Conservation (phyloP, 2,113 vertebrate species). For the Monopterus albus region DNA sequence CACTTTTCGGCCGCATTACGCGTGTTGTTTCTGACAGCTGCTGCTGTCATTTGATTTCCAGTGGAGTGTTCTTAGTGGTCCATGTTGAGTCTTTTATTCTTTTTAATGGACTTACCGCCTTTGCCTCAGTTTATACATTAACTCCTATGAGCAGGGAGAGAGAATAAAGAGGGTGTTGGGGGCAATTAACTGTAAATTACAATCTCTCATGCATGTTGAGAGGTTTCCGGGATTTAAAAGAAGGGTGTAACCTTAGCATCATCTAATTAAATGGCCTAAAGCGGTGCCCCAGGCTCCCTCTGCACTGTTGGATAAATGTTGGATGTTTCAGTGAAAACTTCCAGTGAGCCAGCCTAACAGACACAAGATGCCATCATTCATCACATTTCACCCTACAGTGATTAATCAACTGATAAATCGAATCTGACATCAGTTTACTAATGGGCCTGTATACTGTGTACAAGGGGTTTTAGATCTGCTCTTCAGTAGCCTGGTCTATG, state of each 20-base stretch:
- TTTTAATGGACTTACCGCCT: conserved; percentile 30
- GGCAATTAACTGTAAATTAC: conserved; percentile 14
- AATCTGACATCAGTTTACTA: conserved; percentile 53
- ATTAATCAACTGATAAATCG: conserved; percentile 59
- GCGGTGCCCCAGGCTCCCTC: neutral
- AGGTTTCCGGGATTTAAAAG: conserved; percentile 1
- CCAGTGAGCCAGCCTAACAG: neutral
- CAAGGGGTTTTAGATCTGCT: conserved; percentile 39
- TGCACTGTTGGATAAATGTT: conserved; percentile 25
- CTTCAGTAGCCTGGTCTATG: conserved; percentile 18
- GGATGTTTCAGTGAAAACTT: conserved; percentile 27
- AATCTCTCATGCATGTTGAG: conserved; percentile 9
- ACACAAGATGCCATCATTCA: conserved; percentile 43
- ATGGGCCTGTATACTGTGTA: conserved; percentile 14
- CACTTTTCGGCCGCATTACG: too few species aligned
- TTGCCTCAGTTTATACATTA: neutral
- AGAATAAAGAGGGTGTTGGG: neutral
- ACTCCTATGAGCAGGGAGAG: conserved; percentile 12
- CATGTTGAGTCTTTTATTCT: conserved; percentile 39
- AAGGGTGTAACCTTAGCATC: neutral
- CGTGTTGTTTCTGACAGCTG: too few species aligned
- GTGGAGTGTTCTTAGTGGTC: conserved; percentile 22
- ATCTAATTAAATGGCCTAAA: conserved; percentile 31
- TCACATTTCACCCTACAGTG: conserved; percentile 48
- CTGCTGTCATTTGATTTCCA: conserved; percentile 52